Base-by-base conservation (phyloP, 2,797 vertebrate species). In the Rhodeus uyekii region DNA sequence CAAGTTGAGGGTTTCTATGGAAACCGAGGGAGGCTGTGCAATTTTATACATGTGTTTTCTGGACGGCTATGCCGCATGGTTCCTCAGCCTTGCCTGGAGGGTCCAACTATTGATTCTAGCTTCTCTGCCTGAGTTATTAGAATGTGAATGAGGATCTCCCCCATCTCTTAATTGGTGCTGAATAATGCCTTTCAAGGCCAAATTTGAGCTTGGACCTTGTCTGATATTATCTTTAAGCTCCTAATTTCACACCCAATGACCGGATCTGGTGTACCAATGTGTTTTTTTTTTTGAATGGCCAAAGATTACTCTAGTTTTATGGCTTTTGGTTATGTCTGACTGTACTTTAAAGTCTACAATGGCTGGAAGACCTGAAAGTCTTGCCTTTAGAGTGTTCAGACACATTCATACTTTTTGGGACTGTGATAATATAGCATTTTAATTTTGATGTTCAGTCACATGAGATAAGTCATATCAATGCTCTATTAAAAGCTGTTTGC, bases 1-100 rank as follows among this genome's bases (percentile, higher is more conserved):
- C 87, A 90, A 90, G 88, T 87, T 84, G 85, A 3, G 78, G 77
- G 91, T 92, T 92, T 88, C 93, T 90, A 89, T 86, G 87, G 91
- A 83, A 92, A 92, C 92, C 87, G 0, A 44, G 74, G 89, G 85
- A 91, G 91, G 85, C 88, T 88, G 82, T 80, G 83, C 81, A 85
- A 77, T 85, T 84, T 85, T 86, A 81, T 86, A 84, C 75, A 82
- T 78, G 76, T 78, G 83, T 74, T 80, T 83, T 55, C 38, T 78
- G 69, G 61, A 81, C 58, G 69, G 60, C 64, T 72, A 44, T 78
- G 77, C 53, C 3, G 32, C 78, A 60, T 61, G 53, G 46, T 83
- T 86, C 68, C 85, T 83, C 55, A 53, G 79, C 61, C 46, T 46
- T 73, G 78, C 80, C 74, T 79, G 34, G 73, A 84, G 77, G 32